phyloP scores from a whole-genome alignment of 2,797 vertebrate species.

The Melanotaenia boesemani region DNA sequence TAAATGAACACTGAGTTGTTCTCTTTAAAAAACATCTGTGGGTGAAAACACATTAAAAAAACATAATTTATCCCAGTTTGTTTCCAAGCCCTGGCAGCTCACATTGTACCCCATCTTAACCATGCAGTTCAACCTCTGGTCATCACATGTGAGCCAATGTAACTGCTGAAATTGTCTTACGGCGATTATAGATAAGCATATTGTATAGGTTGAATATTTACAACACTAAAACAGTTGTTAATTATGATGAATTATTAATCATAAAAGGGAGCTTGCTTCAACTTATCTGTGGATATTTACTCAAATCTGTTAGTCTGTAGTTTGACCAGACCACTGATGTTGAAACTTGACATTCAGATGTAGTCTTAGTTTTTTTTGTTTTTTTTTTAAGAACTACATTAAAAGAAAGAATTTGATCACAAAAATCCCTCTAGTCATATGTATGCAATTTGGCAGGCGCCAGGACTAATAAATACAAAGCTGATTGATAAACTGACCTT shows the following conservation, averaged over 20 bases:
- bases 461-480: constrained; percentile 33
- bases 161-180: not conserved
- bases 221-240: not conserved
- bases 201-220: not conserved
- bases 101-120: not conserved
- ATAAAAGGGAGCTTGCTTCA: not conserved
- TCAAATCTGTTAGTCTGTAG: not conserved
- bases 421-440: constrained; percentile 17
- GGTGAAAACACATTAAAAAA: not conserved
- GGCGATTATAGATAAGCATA: not conserved
- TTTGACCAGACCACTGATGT: not conserved
- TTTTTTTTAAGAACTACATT: not conserved
- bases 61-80: not conserved
- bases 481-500: constrained; percentile 38
- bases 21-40: not conserved
- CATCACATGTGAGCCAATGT: not conserved
- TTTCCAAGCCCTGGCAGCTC: not conserved
- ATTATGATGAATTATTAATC: not conserved
- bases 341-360: constrained; percentile 9
- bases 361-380: not conserved
- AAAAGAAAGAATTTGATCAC: not conserved
- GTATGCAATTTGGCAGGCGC: constrained; percentile 28
- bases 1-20: not conserved
- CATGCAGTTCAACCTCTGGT: not conserved
- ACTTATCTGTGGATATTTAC: not conserved